Evolutionary conservation across 2,888 invertebrate genomes (phyloP).

Genomic region (Sinelater perroti): DNA sequence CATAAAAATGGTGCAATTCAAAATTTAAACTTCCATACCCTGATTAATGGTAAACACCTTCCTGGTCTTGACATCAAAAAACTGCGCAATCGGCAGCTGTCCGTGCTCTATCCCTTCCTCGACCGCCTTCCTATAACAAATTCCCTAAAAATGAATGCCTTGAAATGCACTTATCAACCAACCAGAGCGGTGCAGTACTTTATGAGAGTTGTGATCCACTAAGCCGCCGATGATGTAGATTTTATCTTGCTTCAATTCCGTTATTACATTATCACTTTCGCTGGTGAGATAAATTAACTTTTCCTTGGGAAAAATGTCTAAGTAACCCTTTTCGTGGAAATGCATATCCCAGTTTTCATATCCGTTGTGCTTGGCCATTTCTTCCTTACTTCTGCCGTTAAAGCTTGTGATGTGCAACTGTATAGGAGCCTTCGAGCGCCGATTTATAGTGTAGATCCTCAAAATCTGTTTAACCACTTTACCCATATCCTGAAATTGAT

Average conservation of each 20-base stretch:
- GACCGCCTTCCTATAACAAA: slow-evolving; percentile 83
- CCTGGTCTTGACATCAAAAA: slow-evolving; percentile 89
- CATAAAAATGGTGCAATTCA: slow-evolving; percentile 4
- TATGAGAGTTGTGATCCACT: slow-evolving; percentile 96
- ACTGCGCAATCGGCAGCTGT: slow-evolving; percentile 87
- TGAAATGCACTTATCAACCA: too few species aligned
- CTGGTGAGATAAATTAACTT: slow-evolving; percentile 91
- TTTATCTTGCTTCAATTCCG: slow-evolving; percentile 75
- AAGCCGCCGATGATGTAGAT: slow-evolving; percentile 96
- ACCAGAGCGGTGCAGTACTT: slow-evolving; percentile 68
- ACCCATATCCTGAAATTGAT: slow-evolving; percentile 71
- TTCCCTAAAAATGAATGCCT: slow-evolving; percentile 76
- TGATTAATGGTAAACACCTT: slow-evolving; percentile 96
- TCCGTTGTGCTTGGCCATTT: slow-evolving; percentile 84
- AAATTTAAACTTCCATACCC: slow-evolving; percentile 64
- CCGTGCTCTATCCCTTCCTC: slow-evolving; percentile 82
- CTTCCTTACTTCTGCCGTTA: slow-evolving; percentile 73
- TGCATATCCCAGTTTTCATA: slow-evolving; percentile 92
- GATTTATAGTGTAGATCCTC: slow-evolving; percentile 89
- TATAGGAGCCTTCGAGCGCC: slow-evolving; percentile 80
- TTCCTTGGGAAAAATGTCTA: slow-evolving; percentile 76
- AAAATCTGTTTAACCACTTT: slow-evolving; percentile 91
- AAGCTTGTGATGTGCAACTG: slow-evolving; percentile 87
- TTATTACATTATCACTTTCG: slow-evolving; percentile 90
- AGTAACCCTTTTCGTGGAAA: slow-evolving; percentile 73